Base-by-base conservation (phyloP, 2,797 vertebrate genomes). In the Acridotheres tristis region DNA sequence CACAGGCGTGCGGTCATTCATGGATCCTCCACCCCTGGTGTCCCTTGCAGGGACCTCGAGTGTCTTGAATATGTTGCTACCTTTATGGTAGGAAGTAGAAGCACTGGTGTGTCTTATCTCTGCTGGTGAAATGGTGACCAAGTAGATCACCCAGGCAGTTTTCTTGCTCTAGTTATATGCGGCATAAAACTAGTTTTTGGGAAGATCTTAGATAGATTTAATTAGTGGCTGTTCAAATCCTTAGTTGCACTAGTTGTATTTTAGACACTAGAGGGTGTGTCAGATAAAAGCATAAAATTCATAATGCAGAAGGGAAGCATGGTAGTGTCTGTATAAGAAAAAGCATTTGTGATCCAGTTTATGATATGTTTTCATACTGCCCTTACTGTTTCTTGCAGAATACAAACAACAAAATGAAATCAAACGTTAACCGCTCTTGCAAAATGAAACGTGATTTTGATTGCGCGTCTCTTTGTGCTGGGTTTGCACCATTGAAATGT, bases 381-480 rank as follows among this genome's bases (percentile, higher is more conserved):
- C 42, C 8, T 90, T 50, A 51, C 91, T 89, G 75, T 96, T 61
- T 81, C 29, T 93, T 94, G 9, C 89, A 98, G 98, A 78, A 82
- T 91, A 89, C 72, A 90, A 94, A 81, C 25, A 95, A 69, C 67
- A 47, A 43, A 92, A 94, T 85, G 53, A 95, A 90, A 72, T 78
- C 81, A 11, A 96, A 47, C 36, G 53, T 62, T 51, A 81, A 79
- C 40, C 68, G 3, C 34, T 88, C 92, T 76, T 51, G 91, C 84
- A 98, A 96, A 90, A 98, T 98, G 98, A 98, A 98, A 71, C 50
- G 79, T 50, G 96, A 96, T 87, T 96, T 97, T 94, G 96, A 84
- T 72, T 96, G 84, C 71, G 18, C 30, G 0, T 76, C 78, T 90
- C 55, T 96, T 85, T 79, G 4, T 32, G 72, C 92, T 89, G 97